These are phyloP conservation scores for Dorcus hopei DNA, from an alignment of 2,888 invertebrate genomes.

Conservation along the genomic window DNA sequence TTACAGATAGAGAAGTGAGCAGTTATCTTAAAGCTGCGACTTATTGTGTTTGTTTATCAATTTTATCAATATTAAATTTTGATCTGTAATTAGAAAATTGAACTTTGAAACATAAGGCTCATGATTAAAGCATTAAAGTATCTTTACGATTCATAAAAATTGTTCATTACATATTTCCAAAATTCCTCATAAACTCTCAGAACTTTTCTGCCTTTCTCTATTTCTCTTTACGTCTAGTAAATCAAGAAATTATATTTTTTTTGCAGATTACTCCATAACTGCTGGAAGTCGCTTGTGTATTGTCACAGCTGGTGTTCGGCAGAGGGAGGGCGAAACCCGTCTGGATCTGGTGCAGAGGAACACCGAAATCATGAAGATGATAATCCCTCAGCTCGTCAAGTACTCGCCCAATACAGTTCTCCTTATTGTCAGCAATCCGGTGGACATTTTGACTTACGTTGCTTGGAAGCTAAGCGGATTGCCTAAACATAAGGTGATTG, in stretches of 20 bases:
- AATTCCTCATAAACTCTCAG: too few relatives aligned
- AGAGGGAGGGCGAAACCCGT: constrained; percentile 85
- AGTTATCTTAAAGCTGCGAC: too few relatives aligned
- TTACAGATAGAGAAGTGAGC: too few relatives aligned
- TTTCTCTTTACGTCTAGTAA: too few relatives aligned
- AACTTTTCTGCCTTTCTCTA: too few relatives aligned
- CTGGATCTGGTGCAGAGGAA: constrained; percentile 86
- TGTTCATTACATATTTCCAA: too few relatives aligned
- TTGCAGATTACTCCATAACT: constrained; percentile 68
- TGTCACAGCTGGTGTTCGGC: constrained; percentile 88
- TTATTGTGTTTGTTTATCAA: too few relatives aligned
- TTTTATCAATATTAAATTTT: too few relatives aligned
- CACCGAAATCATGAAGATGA: constrained; percentile 81
- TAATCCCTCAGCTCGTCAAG: constrained; percentile 77
- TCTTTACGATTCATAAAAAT: too few relatives aligned
- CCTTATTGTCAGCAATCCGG: constrained; percentile 87
- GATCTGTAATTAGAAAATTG: too few relatives aligned
- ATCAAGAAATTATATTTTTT: not conserved
- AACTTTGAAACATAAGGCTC: too few relatives aligned
- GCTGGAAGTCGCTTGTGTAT: constrained; percentile 82
- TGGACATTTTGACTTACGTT: constrained; percentile 88
- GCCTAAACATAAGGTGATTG: constrained; percentile 81
- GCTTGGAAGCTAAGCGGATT: constrained; percentile 93
- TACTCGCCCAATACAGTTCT: constrained; percentile 85
- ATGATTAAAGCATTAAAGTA: too few relatives aligned